phyloP scores from a whole-genome alignment of 2,888 invertebrate genomes.

The Myopa tessellatipennis region DNA sequence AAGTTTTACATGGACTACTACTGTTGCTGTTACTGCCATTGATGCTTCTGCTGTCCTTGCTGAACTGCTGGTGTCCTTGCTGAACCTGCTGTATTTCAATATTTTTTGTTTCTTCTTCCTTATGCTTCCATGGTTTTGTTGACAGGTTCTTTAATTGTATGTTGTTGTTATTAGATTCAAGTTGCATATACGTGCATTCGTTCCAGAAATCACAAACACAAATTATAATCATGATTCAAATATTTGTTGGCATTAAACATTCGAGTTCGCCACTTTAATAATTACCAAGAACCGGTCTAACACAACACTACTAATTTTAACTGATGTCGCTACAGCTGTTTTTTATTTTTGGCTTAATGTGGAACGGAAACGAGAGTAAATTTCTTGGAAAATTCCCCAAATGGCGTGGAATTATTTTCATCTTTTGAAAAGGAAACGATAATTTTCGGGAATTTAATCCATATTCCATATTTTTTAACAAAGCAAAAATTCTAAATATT shows the following conservation, averaged over 20 bases:
- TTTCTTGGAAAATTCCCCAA: no score
- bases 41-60: background rate
- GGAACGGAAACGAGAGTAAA: no score
- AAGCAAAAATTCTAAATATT: no score
- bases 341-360: background rate
- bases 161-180: slow-evolving; percentile 35
- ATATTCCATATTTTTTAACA: no score
- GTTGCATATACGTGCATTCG: slow-evolving; percentile 51
- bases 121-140: slow-evolving; percentile 1
- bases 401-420: no score
- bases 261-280: no score
- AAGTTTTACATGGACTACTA: background rate
- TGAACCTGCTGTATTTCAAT: background rate
- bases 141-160: slow-evolving; percentile 14
- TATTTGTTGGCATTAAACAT: background rate
- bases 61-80: background rate
- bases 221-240: slow-evolving; percentile 54
- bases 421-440: no score
- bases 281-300: no score
- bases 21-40: background rate
- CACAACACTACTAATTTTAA: no score
- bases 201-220: slow-evolving; percentile 61
- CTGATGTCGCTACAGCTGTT: slow-evolving; percentile 9
- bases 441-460: no score
- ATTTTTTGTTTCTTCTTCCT: background rate